These are phyloP conservation scores for Lerista edwardsae DNA, from an alignment of 2,797 vertebrate species.

Conservation along the genomic window DNA sequence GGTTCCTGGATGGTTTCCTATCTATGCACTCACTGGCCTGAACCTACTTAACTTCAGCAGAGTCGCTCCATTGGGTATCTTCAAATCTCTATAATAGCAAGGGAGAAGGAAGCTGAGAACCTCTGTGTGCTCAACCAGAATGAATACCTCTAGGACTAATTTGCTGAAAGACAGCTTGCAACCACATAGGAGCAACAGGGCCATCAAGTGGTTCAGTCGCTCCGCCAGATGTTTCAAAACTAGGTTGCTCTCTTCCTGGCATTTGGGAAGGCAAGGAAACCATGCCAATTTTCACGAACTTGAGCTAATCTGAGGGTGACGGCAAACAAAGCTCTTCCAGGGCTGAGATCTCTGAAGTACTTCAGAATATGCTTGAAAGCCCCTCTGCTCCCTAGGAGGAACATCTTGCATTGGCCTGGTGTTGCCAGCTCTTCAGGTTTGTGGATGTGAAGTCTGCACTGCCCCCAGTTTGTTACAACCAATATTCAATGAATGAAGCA, in stretches of 20 bases:
- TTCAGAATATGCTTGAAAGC: not conserved
- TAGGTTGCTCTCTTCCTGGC: slow-evolving; percentile 20
- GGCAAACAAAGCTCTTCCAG: too few relatives aligned
- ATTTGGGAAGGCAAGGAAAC: slow-evolving; percentile 15
- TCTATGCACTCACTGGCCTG: not conserved
- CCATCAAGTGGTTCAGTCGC: not conserved
- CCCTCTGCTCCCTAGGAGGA: slow-evolving; percentile 15
- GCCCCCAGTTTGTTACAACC: slow-evolving; percentile 39
- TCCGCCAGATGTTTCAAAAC: slow-evolving; percentile 19
- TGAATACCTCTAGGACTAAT: slow-evolving; percentile 28
- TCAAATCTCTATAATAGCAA: not conserved
- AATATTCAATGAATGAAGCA: not conserved
- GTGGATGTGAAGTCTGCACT: slow-evolving; percentile 29
- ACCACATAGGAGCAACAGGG: not conserved
- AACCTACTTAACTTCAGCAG: not conserved
- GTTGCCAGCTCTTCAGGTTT: slow-evolving; percentile 12
- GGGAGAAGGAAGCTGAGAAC: not conserved
- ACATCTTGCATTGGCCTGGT: slow-evolving; percentile 37
- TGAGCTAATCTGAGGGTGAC: slow-evolving; percentile 4
- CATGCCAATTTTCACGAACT: slow-evolving; percentile 27
- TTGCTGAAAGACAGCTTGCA: slow-evolving; percentile 47
- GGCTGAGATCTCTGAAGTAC: too few relatives aligned
- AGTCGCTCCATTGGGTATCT: not conserved
- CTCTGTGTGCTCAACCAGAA: not conserved
- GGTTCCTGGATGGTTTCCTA: not conserved